Percentiles rank a stretch among this genome's conserved stretches.
phyloP scores from a whole-genome alignment of 2,797 vertebrate species.

The Trichosurus vulpecula region DNA sequence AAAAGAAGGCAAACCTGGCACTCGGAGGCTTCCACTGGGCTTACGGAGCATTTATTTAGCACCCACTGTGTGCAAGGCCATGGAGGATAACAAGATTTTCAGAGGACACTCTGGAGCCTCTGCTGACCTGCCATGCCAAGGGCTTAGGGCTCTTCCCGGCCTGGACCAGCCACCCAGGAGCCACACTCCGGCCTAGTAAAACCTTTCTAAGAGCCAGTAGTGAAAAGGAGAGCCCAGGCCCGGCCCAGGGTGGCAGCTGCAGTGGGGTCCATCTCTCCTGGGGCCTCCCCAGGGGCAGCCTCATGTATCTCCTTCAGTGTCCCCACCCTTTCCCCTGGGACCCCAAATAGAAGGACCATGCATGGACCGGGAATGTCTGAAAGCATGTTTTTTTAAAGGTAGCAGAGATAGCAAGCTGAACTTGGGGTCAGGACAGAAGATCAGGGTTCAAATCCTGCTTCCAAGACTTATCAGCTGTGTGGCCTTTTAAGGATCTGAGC shows the following conservation, averaged over 20 bases:
- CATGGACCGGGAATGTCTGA: not conserved
- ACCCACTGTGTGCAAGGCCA: too few species aligned
- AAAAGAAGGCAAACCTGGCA: not conserved
- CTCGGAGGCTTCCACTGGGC: not conserved
- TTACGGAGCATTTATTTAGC: not conserved
- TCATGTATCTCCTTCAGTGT: not conserved
- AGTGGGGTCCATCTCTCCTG: too few species aligned
- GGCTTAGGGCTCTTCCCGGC: not conserved
- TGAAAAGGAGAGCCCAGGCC: not conserved
- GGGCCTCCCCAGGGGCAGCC: too few species aligned
- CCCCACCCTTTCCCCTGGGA: too few species aligned
- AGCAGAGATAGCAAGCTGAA: not conserved
- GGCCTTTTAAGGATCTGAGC: not conserved
- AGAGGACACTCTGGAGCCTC: not conserved
- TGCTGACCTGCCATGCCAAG: not conserved
- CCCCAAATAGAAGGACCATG: not conserved
- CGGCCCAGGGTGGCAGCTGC: not conserved
- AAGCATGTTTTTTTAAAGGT: too few species aligned
- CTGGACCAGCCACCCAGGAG: accelerated
- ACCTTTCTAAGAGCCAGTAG: not conserved
- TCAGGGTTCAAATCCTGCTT: too few species aligned
- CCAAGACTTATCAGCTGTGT: too few species aligned
- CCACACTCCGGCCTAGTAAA: not conserved
- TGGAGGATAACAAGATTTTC: not conserved
- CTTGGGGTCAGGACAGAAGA: not conserved